phyloP scores from a whole-genome alignment of 2,888 invertebrate genomes.

The Willowsia nigromaculata region DNA sequence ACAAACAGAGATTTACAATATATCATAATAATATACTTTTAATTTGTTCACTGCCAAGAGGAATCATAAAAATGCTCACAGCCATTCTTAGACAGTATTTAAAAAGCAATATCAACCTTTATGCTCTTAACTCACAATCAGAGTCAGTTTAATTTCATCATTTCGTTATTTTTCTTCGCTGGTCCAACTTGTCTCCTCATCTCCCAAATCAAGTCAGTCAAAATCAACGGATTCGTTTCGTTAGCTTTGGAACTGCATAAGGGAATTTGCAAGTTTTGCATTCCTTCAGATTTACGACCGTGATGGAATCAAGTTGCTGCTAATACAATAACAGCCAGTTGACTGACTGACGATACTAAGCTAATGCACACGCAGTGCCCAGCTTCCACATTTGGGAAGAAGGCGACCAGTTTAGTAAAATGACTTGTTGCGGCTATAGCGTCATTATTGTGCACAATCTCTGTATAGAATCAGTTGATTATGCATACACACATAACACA shows the following conservation, averaged over 20 bases:
- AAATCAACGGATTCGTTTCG: constrained; percentile 25
- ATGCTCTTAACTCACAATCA: constrained; percentile 48
- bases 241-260: constrained; percentile 47
- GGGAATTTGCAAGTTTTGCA: constrained; percentile 63
- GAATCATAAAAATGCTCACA: constrained; percentile 31
- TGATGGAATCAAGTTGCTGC: constrained; percentile 24
- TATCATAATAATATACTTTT: constrained; percentile 37
- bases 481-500: constrained; percentile 17
- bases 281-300: constrained; percentile 35
- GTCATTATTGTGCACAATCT: not conserved
- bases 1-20: constrained; percentile 39
- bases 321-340: constrained; percentile 21
- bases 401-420: constrained; percentile 61
- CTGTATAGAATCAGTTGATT: constrained; percentile 14
- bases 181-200: not conserved
- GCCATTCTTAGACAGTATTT: constrained; percentile 31
- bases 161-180: not conserved
- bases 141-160: constrained; percentile 35
- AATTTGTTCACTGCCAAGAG: constrained; percentile 24
- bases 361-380: constrained; percentile 28
- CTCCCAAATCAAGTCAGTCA: constrained; percentile 19
- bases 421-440: not conserved
- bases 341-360: constrained; percentile 8
- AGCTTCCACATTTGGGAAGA: constrained; percentile 68
- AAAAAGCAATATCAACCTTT: constrained; percentile 44